phyloP scores from a whole-genome alignment of 2,113 vertebrate species.

The Dasyornis broadbenti region DNA sequence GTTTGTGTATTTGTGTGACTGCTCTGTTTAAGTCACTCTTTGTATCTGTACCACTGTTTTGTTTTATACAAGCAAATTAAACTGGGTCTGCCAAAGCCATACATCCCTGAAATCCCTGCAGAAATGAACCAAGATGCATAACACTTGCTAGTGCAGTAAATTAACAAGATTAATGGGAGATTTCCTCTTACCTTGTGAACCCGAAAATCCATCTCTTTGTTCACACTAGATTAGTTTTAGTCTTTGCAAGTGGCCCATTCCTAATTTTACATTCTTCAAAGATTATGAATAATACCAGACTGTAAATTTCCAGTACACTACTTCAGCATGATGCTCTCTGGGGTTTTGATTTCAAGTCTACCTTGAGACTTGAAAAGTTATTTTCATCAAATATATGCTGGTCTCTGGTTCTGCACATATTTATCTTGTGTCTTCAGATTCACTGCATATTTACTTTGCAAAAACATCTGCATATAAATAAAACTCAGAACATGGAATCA shows the following conservation, averaged over 20 bases:
- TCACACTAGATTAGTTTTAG: background rate
- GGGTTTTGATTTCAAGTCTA: background rate
- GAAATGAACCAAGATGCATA: background rate
- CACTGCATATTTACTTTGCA: background rate
- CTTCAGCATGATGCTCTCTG: background rate
- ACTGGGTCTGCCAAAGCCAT: background rate
- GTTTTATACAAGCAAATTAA: background rate
- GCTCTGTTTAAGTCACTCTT: background rate
- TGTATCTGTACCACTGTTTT: background rate
- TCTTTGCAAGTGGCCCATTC: background rate
- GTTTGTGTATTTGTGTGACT: background rate
- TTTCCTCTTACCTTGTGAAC: constrained; percentile 4
- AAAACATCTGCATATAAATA: background rate
- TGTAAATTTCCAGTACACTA: background rate
- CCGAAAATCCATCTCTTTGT: background rate
- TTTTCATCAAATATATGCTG: background rate
- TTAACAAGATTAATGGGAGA: background rate
- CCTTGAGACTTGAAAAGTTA: background rate
- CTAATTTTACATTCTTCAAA: background rate
- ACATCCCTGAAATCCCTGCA: background rate
- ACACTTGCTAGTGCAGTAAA: background rate
- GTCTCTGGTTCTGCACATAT: background rate
- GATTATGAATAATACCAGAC: background rate
- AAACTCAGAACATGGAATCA: background rate
- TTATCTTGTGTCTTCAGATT: background rate